Percentiles rank a stretch among this genome's conserved stretches.
Conservation (phyloP, 35 echinoderm and acorn worm species). For the Apostichopus parvimensis region DNA sequence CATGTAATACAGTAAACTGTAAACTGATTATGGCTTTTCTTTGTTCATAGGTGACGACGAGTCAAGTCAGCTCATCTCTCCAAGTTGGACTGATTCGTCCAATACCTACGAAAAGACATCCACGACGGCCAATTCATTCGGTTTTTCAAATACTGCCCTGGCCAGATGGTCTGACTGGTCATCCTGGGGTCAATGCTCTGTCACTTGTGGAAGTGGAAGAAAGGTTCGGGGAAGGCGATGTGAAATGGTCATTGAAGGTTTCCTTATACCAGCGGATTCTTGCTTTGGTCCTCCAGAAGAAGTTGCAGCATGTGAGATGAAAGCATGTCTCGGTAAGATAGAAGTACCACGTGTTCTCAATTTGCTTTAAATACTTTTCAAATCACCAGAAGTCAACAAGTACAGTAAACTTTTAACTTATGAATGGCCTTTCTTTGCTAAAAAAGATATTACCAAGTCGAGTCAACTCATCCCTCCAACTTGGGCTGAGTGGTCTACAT, state of each 20-base stretch:
- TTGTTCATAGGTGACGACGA: too few relatives aligned
- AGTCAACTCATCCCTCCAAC: not conserved
- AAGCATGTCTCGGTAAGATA: conserved; percentile 45
- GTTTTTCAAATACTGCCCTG: not conserved
- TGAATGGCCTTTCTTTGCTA: too few relatives aligned
- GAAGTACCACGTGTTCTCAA: too few relatives aligned
- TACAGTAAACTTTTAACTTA: too few relatives aligned
- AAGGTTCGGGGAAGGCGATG: conserved; percentile 30
- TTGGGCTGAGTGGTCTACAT: conserved; percentile 60
- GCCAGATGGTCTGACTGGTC: conserved; percentile 60
- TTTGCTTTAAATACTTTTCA: too few relatives aligned
- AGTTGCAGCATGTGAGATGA: conserved; percentile 2
- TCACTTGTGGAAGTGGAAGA: conserved; percentile 36
- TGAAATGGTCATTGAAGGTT: conserved; percentile 42
- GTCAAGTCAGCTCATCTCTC: not conserved
- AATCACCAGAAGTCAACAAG: too few relatives aligned
- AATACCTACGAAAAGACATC: not conserved
- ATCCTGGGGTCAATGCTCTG: conserved; percentile 51
- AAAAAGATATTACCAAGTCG: too few relatives aligned
- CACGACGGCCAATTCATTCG: not conserved
- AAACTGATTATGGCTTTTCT: too few relatives aligned
- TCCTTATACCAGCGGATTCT: conserved; percentile 17
- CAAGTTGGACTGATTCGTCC: conserved; percentile 54
- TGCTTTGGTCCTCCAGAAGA: conserved; percentile 47
- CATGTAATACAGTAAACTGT: too few relatives aligned